Evolutionary conservation across 2,113 vertebrate genomes (phyloP).

Genomic region (Scalopus aquaticus): DNA sequence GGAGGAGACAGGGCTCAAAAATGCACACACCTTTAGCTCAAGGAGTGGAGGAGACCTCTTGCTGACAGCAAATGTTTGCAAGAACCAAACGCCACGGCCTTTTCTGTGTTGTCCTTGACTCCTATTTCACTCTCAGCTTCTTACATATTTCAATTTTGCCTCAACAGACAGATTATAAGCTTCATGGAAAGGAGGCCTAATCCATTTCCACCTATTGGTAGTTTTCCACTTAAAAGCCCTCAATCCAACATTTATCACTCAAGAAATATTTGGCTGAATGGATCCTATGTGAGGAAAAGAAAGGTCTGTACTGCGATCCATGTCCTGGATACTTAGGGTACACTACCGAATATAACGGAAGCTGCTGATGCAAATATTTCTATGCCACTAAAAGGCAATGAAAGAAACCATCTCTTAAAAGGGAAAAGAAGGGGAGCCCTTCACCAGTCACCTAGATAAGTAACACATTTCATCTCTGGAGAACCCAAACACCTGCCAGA

Average conservation of each 20-base stretch:
- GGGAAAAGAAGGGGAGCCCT: not conserved
- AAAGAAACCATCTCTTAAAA: not conserved
- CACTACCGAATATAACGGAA: not conserved
- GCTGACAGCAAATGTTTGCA: not conserved
- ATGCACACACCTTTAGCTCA: not conserved
- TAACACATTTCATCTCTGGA: slow-evolving; percentile 36
- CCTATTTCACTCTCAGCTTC: not conserved
- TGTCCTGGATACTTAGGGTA: not conserved
- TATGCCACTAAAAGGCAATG: slow-evolving; percentile 20
- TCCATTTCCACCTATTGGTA: not conserved
- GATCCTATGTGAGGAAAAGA: slow-evolving; percentile 31
- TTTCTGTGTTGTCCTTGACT: not conserved
- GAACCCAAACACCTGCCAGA: not conserved
- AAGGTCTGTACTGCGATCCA: not conserved
- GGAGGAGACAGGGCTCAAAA: not conserved
- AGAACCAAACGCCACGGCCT: not conserved
- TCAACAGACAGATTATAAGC: slow-evolving; percentile 8
- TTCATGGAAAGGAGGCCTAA: not conserved
- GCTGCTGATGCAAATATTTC: not conserved
- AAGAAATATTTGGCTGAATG: not conserved
- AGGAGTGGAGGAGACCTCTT: not conserved
- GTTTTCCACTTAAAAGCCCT: not conserved
- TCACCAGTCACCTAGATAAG: not conserved
- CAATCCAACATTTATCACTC: not conserved
- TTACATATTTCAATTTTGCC: slow-evolving; percentile 17